Conservation (phyloP, 23 tunicate genomes). For the Diplosoma virens region DNA sequence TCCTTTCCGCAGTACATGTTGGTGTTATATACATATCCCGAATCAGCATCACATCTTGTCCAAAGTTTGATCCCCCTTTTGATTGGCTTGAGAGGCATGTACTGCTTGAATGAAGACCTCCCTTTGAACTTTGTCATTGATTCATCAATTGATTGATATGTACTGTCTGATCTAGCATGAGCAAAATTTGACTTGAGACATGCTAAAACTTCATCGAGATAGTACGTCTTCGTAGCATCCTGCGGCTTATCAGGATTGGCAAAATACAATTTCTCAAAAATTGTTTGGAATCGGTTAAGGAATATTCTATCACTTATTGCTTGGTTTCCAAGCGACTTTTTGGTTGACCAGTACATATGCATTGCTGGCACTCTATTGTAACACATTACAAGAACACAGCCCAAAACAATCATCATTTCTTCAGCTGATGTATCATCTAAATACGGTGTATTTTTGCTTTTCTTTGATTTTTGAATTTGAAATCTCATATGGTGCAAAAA, state of each 20-base stretch:
- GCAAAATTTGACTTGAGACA: not conserved
- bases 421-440: slow-evolving; percentile 7
- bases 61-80: slow-evolving; percentile 27
- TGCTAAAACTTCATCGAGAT: slow-evolving; percentile 12
- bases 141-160: slow-evolving; percentile 11
- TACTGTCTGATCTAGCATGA: slow-evolving; percentile 2
- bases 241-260: slow-evolving; percentile 22
- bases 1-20: slow-evolving; percentile 14
- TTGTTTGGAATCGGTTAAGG: slow-evolving; percentile 12
- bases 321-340: slow-evolving; percentile 3
- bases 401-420: too few species aligned
- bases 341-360: too few species aligned
- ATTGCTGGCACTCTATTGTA: not conserved
- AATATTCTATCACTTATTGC: slow-evolving; percentile 15
- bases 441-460: not conserved
- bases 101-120: slow-evolving; percentile 13
- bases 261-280: slow-evolving; percentile 13
- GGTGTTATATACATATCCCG: slow-evolving; percentile 14
- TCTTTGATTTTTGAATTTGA: not conserved
- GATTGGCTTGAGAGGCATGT: slow-evolving; percentile 8
- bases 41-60: slow-evolving; percentile 24
- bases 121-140: slow-evolving; percentile 14
- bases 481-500: slow-evolving; percentile 5
- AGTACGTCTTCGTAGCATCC: slow-evolving; percentile 23
- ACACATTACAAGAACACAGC: not conserved